Percentiles rank a stretch among this genome's conserved stretches.
Evolutionary conservation across 2,797 vertebrate genomes (phyloP).

Genomic region (Antrozous pallidus): DNA sequence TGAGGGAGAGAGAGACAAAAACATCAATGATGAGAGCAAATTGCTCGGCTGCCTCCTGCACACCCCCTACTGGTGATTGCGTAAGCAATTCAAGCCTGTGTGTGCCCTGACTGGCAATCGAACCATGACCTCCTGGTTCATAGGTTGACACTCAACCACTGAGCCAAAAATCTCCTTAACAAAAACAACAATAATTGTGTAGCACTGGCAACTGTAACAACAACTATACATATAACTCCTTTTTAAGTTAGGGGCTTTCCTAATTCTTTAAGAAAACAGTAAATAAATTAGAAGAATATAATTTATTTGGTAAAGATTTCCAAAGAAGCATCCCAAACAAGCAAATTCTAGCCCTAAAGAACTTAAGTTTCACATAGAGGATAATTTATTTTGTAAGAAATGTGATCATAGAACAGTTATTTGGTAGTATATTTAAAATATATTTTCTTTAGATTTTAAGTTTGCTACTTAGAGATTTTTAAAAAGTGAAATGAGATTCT

Average conservation of each 20-base stretch:
- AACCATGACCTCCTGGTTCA: too few relatives aligned
- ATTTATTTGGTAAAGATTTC: slow-evolving; percentile 38
- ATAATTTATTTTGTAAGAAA: slow-evolving; percentile 47
- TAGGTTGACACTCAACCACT: too few relatives aligned
- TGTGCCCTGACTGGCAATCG: too few relatives aligned
- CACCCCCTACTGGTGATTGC: too few relatives aligned
- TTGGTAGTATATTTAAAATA: slow-evolving; percentile 4
- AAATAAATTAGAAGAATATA: neutral
- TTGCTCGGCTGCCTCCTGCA: too few relatives aligned
- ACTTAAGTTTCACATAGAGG: neutral
- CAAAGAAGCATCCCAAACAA: slow-evolving; percentile 20
- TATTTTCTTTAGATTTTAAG: neutral
- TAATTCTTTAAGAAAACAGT: slow-evolving; percentile 16
- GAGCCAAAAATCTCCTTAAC: too few relatives aligned
- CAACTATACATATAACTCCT: neutral
- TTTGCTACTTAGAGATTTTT: slow-evolving; percentile 45
- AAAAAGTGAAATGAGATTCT: slow-evolving; percentile 31
- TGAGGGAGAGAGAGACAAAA: too few relatives aligned
- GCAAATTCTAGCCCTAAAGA: slow-evolving; percentile 26
- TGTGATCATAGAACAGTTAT: neutral
- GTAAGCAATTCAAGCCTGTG: too few relatives aligned
- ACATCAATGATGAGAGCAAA: too few relatives aligned
- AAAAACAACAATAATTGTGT: neutral
- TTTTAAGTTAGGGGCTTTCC: neutral
- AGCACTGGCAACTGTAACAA: neutral